phyloP scores from a whole-genome alignment of 2,113 vertebrate genomes.

The Ictidomys tridecemlineatus region DNA sequence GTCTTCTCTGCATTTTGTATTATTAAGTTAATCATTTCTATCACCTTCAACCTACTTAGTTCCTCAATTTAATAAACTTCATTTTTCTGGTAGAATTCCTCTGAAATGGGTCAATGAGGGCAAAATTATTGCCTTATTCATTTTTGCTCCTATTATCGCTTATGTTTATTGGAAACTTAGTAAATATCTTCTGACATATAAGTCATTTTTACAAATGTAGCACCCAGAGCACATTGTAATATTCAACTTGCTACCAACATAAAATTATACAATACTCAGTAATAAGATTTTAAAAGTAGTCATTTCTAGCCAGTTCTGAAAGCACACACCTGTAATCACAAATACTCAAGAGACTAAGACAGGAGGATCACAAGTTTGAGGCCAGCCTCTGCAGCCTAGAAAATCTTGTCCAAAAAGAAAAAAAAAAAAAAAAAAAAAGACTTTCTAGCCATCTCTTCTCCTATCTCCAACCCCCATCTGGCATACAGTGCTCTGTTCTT shows the following conservation, averaged over 20 bases:
- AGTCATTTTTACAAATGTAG: neutral
- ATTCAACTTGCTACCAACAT: neutral
- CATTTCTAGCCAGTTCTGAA: too few relatives aligned
- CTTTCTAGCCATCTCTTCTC: neutral
- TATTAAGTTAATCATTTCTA: neutral
- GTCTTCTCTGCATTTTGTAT: neutral
- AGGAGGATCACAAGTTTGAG: too few relatives aligned
- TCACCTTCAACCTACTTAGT: neutral
- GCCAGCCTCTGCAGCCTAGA: too few relatives aligned
- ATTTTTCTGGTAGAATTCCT: neutral
- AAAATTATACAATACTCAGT: too few relatives aligned
- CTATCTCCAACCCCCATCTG: rapidly evolving
- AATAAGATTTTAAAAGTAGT: neutral
- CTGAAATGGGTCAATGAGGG: neutral
- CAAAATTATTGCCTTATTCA: neutral
- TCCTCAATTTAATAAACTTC: neutral
- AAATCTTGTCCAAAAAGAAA: too few relatives aligned
- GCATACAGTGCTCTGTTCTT: neutral
- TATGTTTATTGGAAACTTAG: neutral
- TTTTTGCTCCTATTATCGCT: neutral
- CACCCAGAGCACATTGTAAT: neutral
- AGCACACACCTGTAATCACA: too few relatives aligned
- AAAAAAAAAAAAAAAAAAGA: too few relatives aligned
- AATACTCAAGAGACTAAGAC: too few relatives aligned
- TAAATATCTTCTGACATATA: neutral